Base-by-base conservation (phyloP, 2,797 vertebrate genomes). In the Silurus aristotelis region DNA sequence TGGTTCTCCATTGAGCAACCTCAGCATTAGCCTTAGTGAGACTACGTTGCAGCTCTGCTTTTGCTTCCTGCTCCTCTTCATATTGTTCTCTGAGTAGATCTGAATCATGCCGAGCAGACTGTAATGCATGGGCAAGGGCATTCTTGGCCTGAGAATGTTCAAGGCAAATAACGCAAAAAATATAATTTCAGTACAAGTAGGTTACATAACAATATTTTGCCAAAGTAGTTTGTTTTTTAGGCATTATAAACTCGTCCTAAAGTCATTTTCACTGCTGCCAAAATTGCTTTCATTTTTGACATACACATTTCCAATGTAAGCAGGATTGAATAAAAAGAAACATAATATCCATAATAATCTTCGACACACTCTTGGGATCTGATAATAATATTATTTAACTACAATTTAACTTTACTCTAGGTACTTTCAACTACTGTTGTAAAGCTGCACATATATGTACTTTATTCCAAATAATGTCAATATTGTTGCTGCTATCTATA, bases 1-100 rank as follows among this genome's bases (percentile, higher is more conserved):
- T 96, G 88, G 93, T 95, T 87, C 95, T 95, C 95, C 95, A 96
- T 83, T 95, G 94, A 71, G 95, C 94, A 91, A 95, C 95, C 88
- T 96, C 95, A 0, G 92, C 90, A 91, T 96, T 96, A 89, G 95
- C 94, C 89, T 95, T 95, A 88, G 95, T 95, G 81, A 96, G 90
- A 73, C 91, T 84, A 0, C 95, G 91, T 87, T 80, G 78, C 43
- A 80, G n/a, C n/a, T 80, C 78, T 10, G 61, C 61, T 80, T 80
- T 80, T 80, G 95, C 95, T 79, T 96, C 95, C 0, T 86, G 94
- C 80, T 95, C 95, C 76, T 95, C 95, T 84, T 96, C 95, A 0
- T 92, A 95, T 87, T 95, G 95, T 84, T 95, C 95, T 71, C 95
- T 90, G 67, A 96, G 91, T 80, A 90, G 89, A 85, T 93, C 91